Base-by-base conservation (phyloP, 2,888 invertebrate genomes). In the Digitonthophagus gazella region DNA sequence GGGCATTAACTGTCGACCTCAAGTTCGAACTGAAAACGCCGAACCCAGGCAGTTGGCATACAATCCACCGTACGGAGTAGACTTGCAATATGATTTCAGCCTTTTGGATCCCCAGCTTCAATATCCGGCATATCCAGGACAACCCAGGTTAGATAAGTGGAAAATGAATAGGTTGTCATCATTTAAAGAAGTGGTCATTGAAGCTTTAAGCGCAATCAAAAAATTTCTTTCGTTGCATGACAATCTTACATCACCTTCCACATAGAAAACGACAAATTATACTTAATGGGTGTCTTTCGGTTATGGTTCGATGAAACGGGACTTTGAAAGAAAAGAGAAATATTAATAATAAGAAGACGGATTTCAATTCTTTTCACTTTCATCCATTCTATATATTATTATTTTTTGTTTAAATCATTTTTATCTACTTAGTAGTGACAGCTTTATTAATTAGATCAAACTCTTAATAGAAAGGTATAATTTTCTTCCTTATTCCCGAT, bases 101-200 rank as follows among this genome's bases (percentile, higher is more conserved):
- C 44, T 71, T 1, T 16, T 71, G 6, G 66, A 72, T 54, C 70
- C 71, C 8, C 73, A 71, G 54, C 67, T 70, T n/a, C 71, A 72
- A 54, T 71, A 72, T 67, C 69, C 70, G 1, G 65, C 54, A 16
- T 63, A 65, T 57, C 55, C 67, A 57, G 67, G 64, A 58, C 54
- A 66, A 19, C 64, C 69, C 15, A 70, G 70, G 70, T 70, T 67
- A 67, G 28, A 18, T n/a, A n/a, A n/a, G n/a, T n/a, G n/a, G n/a
- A 57, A 15, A 15, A 15, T 5, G 44, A n/a, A n/a, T n/a, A n/a
- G n/a, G n/a, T n/a, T n/a, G n/a, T n/a, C n/a, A n/a, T n/a, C n/a
- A n/a, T n/a, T n/a, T n/a, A n/a, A n/a, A n/a, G n/a, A n/a, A n/a
- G n/a, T n/a, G n/a, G n/a, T n/a, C 8, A 15, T 15, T 16, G 57